Evolutionary conservation across 2,888 invertebrate genomes (phyloP).

Genomic region (Dinocampus coccinellae): DNA sequence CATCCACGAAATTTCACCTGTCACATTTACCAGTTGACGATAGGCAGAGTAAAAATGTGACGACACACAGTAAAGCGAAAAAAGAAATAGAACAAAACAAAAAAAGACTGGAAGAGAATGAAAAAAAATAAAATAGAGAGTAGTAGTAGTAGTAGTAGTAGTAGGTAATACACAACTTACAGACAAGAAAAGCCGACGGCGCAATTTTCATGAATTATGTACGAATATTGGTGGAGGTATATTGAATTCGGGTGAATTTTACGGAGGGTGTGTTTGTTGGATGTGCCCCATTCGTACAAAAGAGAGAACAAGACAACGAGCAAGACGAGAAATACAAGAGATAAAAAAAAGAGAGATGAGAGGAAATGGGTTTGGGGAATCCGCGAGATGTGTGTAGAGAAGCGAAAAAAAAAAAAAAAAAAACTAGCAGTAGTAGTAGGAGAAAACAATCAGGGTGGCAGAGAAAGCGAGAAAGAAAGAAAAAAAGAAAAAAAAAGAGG

Average conservation of each 20-base stretch:
- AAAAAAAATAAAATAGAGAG: background rate
- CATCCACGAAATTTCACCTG: background rate
- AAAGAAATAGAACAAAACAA: slow-evolving; percentile 10
- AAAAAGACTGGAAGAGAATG: background rate
- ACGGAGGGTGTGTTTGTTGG: slow-evolving; percentile 70
- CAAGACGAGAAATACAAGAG: no score
- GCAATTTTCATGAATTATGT: slow-evolving; percentile 69
- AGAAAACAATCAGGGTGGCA: slow-evolving; percentile 64
- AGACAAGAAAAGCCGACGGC: slow-evolving; percentile 59
- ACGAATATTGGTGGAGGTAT: slow-evolving; percentile 61
- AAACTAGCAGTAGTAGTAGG: no score
- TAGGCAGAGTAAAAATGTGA: background rate
- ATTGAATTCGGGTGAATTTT: slow-evolving; percentile 66
- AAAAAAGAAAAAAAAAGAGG: no score
- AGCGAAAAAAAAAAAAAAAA: no score
- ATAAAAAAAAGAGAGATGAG: slow-evolving; percentile 11
- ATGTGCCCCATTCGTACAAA: slow-evolving; percentile 39
- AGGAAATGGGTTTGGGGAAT: slow-evolving; percentile 18
- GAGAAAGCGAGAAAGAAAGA: slow-evolving; percentile 42
- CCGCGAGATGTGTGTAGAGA: slow-evolving; percentile 45
- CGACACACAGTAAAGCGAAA: background rate
- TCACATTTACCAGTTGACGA: background rate
- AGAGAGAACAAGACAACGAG: no score
- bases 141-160: background rate
- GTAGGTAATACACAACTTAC: background rate